Percentiles rank a stretch among this genome's conserved stretches.
phyloP scores from a whole-genome alignment of 2,888 invertebrate genomes.

The Temnothorax unifasciatus region DNA sequence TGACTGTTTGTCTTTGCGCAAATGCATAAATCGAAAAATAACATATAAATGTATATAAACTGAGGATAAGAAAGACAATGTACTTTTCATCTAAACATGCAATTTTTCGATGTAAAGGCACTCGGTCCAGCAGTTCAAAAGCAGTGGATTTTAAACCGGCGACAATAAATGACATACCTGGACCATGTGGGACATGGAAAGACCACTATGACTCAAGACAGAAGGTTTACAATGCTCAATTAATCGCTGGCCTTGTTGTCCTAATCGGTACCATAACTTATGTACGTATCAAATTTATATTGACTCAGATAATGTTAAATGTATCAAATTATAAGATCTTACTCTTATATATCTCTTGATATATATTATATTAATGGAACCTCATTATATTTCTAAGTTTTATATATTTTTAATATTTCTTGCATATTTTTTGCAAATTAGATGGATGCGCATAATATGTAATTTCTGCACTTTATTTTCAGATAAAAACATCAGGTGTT shows the following conservation, averaged over 20 bases:
- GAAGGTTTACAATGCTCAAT: conserved; percentile 90
- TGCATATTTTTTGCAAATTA: not conserved
- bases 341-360: not conserved
- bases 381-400: not conserved
- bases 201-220: conserved; percentile 90
- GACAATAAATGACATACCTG: conserved; percentile 92
- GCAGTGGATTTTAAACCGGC: conserved; percentile 81
- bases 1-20: not conserved
- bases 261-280: conserved; percentile 85
- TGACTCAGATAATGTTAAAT: not conserved
- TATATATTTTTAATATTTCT: not conserved
- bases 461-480: conserved; percentile 14
- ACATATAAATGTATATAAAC: not conserved
- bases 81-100: not conserved
- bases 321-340: not conserved
- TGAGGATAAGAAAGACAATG: not conserved
- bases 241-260: conserved; percentile 88
- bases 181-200: conserved; percentile 93
- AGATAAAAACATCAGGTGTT: conserved; percentile 8
- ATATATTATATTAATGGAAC: not conserved
- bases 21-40: not conserved
- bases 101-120: conserved; percentile 65
- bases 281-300: conserved; percentile 83
- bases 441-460: not conserved
- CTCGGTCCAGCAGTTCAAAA: conserved; percentile 68